phyloP scores from a whole-genome alignment of 2,888 invertebrate species.

The Odontomyia ornata region DNA sequence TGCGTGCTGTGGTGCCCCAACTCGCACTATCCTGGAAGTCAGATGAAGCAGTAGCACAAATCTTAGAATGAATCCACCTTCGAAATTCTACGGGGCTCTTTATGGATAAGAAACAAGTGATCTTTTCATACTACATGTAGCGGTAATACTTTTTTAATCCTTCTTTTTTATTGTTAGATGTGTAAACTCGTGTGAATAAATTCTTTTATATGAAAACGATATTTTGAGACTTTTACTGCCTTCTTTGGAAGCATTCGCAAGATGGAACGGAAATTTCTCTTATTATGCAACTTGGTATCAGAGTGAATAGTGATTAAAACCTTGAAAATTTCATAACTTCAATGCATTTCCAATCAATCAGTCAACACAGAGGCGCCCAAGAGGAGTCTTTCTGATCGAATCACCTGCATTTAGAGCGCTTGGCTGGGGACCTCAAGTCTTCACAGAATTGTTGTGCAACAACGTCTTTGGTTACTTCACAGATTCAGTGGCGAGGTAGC shows the following conservation, averaged over 20 bases:
- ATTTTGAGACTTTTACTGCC: neutral
- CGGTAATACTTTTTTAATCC: neutral
- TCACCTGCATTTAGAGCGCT: neutral
- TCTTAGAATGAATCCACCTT: slow-evolving; percentile 7
- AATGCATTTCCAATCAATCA: slow-evolving; percentile 17
- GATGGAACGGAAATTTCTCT: slow-evolving; percentile 13
- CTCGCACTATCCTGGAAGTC: neutral
- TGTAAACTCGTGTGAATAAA: slow-evolving; percentile 28
- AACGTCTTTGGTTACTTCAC: neutral
- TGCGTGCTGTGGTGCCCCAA: neutral
- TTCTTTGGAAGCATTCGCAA: neutral
- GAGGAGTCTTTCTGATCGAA: neutral
- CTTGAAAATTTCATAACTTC: slow-evolving; percentile 20
- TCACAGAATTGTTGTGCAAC: neutral
- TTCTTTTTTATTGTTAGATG: slow-evolving; percentile 35
- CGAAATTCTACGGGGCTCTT: neutral
- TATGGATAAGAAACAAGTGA: slow-evolving; percentile 23
- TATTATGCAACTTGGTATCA: neutral
- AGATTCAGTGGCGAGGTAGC: neutral
- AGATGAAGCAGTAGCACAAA: neutral
- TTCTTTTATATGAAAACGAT: slow-evolving; percentile 36
- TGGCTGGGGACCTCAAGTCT: neutral
- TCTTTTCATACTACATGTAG: slow-evolving; percentile 13
- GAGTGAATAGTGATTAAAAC: slow-evolving; percentile 12
- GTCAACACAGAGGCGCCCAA: neutral